phyloP scores from a whole-genome alignment of 1,140 invertebrate genomes.

The Phymastichus coffea region DNA sequence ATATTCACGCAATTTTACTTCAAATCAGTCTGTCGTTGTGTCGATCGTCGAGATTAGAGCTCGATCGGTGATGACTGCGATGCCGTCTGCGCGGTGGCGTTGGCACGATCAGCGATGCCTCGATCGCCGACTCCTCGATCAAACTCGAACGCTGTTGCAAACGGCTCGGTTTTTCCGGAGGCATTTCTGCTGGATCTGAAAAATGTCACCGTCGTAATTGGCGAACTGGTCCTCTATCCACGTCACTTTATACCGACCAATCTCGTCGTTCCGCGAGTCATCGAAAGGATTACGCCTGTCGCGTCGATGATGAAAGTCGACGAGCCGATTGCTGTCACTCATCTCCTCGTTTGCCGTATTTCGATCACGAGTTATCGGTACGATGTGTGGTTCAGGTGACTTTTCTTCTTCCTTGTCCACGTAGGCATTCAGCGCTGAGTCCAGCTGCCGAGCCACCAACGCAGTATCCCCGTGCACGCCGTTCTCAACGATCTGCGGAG shows the following conservation, averaged over 20 bases:
- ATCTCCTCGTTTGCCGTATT: not conserved
- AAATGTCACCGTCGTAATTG: no score
- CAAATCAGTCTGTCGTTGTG: no score
- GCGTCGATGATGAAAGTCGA: not conserved
- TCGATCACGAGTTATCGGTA: conserved; percentile 23
- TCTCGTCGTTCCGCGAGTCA: conserved; percentile 1
- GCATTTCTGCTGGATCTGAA: conserved; percentile 23
- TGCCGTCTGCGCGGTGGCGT: conserved; percentile 47
- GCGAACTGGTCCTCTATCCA: no score
- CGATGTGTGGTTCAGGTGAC: conserved; percentile 38
- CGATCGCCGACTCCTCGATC: conserved; percentile 28
- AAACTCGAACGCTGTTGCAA: conserved; percentile 34
- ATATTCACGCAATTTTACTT: no score
- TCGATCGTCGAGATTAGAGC: not conserved
- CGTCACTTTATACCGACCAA: no score
- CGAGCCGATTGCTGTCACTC: not conserved
- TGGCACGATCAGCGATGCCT: conserved; percentile 34
- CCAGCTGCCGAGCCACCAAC: no score
- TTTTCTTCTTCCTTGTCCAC: conserved; percentile 30
- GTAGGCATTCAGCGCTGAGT: no score
- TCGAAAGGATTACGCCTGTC: conserved; percentile 22
- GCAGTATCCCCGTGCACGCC: no score
- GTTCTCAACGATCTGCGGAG: no score
- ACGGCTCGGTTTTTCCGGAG: conserved; percentile 46
- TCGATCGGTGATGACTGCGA: conserved; percentile 20